Evolutionary conservation across 2,888 invertebrate species (phyloP).

Genomic region (Dryobota labecula): DNA sequence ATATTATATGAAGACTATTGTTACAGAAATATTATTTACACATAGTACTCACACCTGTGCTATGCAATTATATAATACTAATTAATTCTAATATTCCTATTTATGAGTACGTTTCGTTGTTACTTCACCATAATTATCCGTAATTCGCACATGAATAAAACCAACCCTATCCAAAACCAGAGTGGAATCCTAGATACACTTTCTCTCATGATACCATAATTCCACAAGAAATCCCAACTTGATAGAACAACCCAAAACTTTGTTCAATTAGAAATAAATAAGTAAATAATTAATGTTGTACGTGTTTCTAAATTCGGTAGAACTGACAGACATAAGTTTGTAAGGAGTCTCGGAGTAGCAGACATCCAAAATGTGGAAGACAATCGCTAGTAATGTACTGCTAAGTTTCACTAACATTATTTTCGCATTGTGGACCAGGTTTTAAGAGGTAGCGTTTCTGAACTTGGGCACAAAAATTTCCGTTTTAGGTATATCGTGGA

Average conservation of each 20-base stretch:
- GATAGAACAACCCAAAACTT: conserved; percentile 18
- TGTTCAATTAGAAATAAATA: conserved; percentile 42
- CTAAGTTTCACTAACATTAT: conserved; percentile 62
- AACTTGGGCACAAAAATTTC: neutral
- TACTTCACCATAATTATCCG: neutral
- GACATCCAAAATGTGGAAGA: conserved; percentile 52
- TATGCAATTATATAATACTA: no score
- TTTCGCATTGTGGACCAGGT: conserved; percentile 25
- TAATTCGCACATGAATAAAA: conserved; percentile 1
- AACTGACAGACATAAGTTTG: conserved; percentile 38
- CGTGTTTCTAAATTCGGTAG: conserved; percentile 17
- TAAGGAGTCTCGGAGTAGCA: conserved; percentile 13
- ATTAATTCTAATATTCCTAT: no score
- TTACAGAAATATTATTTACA: no score
- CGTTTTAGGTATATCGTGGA: no score
- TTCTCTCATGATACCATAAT: conserved; percentile 3
- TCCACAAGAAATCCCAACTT: conserved; percentile 6
- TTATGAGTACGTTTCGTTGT: neutral
- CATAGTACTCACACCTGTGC: no score
- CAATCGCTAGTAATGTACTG: conserved; percentile 58
- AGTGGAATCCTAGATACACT: neutral
- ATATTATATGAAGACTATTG: no score
- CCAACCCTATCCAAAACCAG: neutral
- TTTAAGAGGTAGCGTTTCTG: conserved; percentile 24
- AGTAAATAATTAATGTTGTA: conserved; percentile 8